A percentile compares a stretch with the other conserved stretches of the same genome.
phyloP scores from a whole-genome alignment of 1,140 invertebrate species.

The Coenobita brevimanus region DNA sequence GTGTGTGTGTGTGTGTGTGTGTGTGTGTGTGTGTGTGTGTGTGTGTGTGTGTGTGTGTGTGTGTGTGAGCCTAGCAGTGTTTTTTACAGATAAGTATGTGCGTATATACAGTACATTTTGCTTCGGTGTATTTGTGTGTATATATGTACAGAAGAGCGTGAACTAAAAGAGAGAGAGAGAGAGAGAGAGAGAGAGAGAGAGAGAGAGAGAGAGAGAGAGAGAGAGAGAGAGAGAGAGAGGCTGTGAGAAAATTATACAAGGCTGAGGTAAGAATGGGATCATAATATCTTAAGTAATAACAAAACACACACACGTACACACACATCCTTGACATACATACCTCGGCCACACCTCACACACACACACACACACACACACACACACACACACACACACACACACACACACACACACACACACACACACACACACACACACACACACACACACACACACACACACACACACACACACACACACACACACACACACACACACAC shows the following conservation, averaged over 20 bases:
- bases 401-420: conserved; percentile 32
- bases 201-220: conserved; percentile 11
- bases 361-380: conserved; percentile 31
- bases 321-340: background rate
- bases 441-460: background rate
- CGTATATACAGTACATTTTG: too few relatives aligned
- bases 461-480: background rate
- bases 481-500: conserved; percentile 4
- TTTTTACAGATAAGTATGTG: too few relatives aligned
- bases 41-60: conserved; percentile 1
- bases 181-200: conserved; percentile 11
- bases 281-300: background rate
- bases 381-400: conserved; percentile 32
- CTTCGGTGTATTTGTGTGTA: too few relatives aligned
- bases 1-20: too few relatives aligned
- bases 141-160: too few relatives aligned
- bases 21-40: conserved; percentile 6
- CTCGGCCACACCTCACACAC: background rate
- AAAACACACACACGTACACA: background rate
- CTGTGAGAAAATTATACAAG: background rate
- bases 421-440: conserved; percentile 31
- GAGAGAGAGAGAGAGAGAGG: conserved; percentile 8
- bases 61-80: background rate
- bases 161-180: background rate
- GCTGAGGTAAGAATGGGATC: background rate